Evolutionary conservation across 1,140 invertebrate genomes (phyloP).

Genomic region (Apis laboriosa): DNA sequence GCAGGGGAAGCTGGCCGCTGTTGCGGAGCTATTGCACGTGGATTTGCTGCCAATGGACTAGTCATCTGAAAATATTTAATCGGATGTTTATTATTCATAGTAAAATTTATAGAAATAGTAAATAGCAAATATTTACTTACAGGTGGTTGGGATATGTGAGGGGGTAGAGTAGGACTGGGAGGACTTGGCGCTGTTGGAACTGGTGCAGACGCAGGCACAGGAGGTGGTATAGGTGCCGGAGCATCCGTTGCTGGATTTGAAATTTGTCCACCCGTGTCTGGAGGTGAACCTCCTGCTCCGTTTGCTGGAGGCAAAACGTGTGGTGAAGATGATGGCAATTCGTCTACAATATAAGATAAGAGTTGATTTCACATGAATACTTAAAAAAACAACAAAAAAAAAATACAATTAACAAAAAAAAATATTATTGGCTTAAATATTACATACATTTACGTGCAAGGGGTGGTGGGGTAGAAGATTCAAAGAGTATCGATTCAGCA

Average conservation of each 20-base stretch:
- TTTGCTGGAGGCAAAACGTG: slow-evolving; percentile 82
- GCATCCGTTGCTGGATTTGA: slow-evolving; percentile 80
- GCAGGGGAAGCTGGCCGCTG: slow-evolving; percentile 77
- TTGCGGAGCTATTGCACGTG: slow-evolving; percentile 80
- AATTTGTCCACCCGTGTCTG: slow-evolving; percentile 80
- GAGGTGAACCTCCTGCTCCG: slow-evolving; percentile 79
- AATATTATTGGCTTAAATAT: neutral
- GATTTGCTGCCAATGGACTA: slow-evolving; percentile 81
- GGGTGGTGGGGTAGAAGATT: slow-evolving; percentile 84
- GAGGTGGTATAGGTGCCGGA: slow-evolving; percentile 79
- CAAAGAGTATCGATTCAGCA: slow-evolving; percentile 89
- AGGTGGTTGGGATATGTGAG: slow-evolving; percentile 80
- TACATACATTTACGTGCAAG: slow-evolving; percentile 83
- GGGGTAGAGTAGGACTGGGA: slow-evolving; percentile 80
- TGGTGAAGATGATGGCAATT: slow-evolving; percentile 81
- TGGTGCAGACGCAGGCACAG: slow-evolving; percentile 78
- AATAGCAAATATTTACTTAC: slow-evolving; percentile 69
- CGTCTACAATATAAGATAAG: slow-evolving; percentile 68
- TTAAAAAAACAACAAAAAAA: neutral
- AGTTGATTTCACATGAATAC: neutral
- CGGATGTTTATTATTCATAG: neutral
- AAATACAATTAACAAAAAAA: too few species aligned
- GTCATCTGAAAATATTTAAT: slow-evolving; percentile 74
- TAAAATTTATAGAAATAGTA: neutral
- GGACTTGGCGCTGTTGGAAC: slow-evolving; percentile 80